Conservation (phyloP, 1,140 invertebrate species). For the Hyles vespertilio region DNA sequence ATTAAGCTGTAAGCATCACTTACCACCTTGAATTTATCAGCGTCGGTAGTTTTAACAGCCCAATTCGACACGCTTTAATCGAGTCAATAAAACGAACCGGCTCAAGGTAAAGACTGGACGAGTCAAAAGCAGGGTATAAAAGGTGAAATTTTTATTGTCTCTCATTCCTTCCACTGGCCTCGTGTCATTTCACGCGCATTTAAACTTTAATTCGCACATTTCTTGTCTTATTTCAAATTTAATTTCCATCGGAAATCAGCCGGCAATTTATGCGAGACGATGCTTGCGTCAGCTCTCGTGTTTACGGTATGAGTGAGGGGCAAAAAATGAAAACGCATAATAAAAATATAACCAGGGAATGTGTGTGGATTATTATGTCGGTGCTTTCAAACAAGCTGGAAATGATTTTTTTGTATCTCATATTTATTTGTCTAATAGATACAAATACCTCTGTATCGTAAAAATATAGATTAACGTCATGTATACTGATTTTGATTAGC, state of each 20-base stretch:
- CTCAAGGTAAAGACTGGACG: slow-evolving; percentile 46
- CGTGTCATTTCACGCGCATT: slow-evolving; percentile 63
- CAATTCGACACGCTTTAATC: slow-evolving; percentile 65
- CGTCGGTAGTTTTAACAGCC: slow-evolving; percentile 49
- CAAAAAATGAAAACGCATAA: too few relatives aligned
- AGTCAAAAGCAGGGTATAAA: slow-evolving; percentile 41
- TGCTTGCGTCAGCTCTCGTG: slow-evolving; percentile 27
- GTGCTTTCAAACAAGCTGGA: too few relatives aligned
- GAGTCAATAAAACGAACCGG: slow-evolving; percentile 51
- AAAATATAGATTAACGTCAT: too few relatives aligned
- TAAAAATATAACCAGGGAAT: too few relatives aligned
- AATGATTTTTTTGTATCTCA: too few relatives aligned
- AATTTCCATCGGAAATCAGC: slow-evolving; percentile 37
- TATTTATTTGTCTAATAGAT: too few relatives aligned
- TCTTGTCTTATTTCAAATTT: slow-evolving; percentile 41
- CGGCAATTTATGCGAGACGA: slow-evolving; percentile 26
- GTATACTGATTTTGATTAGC: too few relatives aligned
- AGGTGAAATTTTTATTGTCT: slow-evolving; percentile 58
- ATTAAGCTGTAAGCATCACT: slow-evolving; percentile 1
- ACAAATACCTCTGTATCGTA: too few relatives aligned
- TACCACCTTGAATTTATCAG: slow-evolving; percentile 17
- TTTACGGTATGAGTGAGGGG: slow-evolving; percentile 25
- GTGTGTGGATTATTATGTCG: too few relatives aligned
- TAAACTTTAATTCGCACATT: slow-evolving; percentile 58
- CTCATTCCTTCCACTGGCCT: slow-evolving; percentile 6